Evolutionary conservation across 1,140 invertebrate species (phyloP).

Genomic region (Phocides pigmalion): DNA sequence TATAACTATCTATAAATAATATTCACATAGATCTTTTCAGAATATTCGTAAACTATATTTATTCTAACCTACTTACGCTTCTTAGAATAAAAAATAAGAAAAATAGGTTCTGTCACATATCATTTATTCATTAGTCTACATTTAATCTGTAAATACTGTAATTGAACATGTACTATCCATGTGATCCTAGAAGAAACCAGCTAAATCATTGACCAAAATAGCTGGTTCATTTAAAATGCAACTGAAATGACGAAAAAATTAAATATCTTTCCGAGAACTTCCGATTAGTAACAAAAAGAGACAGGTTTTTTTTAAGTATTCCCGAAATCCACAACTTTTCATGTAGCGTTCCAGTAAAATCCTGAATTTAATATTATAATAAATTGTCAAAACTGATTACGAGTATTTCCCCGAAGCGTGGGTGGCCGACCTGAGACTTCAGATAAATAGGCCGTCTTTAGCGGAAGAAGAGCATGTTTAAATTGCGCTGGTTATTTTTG

Average conservation of each 20-base stretch:
- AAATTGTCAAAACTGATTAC: slow-evolving; percentile 64
- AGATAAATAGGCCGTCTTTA: slow-evolving; percentile 61
- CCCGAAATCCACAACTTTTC: not conserved
- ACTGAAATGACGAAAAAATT: not conserved
- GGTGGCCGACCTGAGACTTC: slow-evolving; percentile 46
- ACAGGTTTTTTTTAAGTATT: not conserved
- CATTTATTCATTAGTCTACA: too few relatives aligned
- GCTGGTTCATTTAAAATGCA: too few relatives aligned
- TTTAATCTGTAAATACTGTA: too few relatives aligned
- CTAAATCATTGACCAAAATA: too few relatives aligned
- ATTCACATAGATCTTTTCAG: too few relatives aligned
- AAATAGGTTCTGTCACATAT: too few relatives aligned
- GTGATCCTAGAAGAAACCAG: too few relatives aligned
- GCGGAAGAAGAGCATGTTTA: slow-evolving; percentile 52
- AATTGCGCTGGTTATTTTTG: slow-evolving; percentile 50
- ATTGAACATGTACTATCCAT: too few relatives aligned
- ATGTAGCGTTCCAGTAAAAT: slow-evolving; percentile 13
- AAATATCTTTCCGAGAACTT: not conserved
- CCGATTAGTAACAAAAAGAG: not conserved
- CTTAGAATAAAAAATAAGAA: too few relatives aligned
- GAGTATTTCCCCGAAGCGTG: slow-evolving; percentile 72
- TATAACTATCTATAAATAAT: too few relatives aligned
- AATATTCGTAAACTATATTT: too few relatives aligned
- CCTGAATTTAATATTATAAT: slow-evolving; percentile 51
- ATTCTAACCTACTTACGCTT: too few relatives aligned